Evolutionary conservation across 2,113 vertebrate species (phyloP).

Genomic region (Corapipo altera): DNA sequence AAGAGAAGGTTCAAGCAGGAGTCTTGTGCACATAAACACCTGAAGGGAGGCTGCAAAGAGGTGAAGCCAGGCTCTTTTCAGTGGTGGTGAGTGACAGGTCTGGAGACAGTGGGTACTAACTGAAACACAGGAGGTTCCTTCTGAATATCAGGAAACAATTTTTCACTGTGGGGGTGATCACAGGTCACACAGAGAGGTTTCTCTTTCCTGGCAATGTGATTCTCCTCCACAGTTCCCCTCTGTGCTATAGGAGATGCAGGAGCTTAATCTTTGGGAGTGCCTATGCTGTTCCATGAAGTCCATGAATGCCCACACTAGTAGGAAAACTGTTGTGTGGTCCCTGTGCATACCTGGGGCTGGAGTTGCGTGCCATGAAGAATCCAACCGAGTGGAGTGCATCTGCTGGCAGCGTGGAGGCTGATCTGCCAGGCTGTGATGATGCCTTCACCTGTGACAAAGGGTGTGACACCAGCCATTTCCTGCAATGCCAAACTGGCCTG

Average conservation of each 20-base stretch:
- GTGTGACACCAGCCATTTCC: background rate
- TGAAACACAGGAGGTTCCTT: background rate
- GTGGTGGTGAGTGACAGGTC: too few relatives aligned
- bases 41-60: background rate
- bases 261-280: background rate
- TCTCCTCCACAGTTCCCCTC: background rate
- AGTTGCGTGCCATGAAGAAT: background rate
- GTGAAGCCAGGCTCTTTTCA: background rate
- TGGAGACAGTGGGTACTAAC: background rate
- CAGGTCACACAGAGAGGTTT: background rate
- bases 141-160: background rate
- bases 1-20: background rate
- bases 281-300: background rate
- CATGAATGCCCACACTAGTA: too few relatives aligned
- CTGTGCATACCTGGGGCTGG: background rate
- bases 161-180: background rate
- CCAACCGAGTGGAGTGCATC: background rate
- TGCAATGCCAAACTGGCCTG: background rate
- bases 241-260: background rate
- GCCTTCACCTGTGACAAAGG: background rate
- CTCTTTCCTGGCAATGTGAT: background rate
- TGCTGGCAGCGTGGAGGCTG: background rate
- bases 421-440: background rate
- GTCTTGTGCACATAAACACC: background rate
- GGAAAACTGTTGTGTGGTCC: rapidly evolving